Evolutionary conservation across 1,140 invertebrate genomes (phyloP).

Genomic region (Cryptotermes secundus): DNA sequence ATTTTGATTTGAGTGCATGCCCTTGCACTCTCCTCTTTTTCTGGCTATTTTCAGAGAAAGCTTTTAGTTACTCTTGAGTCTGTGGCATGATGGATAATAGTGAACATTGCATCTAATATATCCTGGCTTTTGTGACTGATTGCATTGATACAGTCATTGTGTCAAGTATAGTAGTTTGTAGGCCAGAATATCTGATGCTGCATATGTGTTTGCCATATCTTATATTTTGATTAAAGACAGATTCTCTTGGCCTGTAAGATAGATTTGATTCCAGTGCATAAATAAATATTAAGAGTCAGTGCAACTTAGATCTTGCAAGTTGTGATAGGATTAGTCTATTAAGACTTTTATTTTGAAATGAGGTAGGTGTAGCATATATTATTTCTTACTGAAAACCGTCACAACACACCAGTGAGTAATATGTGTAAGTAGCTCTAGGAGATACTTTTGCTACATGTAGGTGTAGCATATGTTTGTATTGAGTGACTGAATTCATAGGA

Average conservation of each 20-base stretch:
- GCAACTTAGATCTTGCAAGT: too few species aligned
- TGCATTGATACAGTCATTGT: neutral
- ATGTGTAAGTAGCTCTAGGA: too few species aligned
- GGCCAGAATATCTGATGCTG: neutral
- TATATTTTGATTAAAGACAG: neutral
- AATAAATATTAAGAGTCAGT: too few species aligned
- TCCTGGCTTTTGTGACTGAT: neutral
- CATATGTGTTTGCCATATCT: neutral
- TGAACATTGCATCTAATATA: slow-evolving; percentile 6
- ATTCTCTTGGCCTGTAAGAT: neutral
- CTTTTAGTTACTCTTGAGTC: neutral
- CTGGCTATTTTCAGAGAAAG: neutral
- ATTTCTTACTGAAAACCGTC: too few species aligned
- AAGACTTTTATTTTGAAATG: too few species aligned
- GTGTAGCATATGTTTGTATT: too few species aligned
- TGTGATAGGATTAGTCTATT: too few species aligned
- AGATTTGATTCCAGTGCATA: neutral
- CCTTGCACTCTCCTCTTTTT: neutral
- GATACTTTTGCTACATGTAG: too few species aligned
- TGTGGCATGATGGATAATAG: neutral
- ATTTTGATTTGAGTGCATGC: neutral
- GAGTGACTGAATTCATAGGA: too few species aligned
- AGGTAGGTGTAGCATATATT: too few species aligned
- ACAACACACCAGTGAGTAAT: too few species aligned
- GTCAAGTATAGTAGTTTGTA: neutral